Conservation (phyloP, 2,113 vertebrate species). For the Tachycineta bicolor region DNA sequence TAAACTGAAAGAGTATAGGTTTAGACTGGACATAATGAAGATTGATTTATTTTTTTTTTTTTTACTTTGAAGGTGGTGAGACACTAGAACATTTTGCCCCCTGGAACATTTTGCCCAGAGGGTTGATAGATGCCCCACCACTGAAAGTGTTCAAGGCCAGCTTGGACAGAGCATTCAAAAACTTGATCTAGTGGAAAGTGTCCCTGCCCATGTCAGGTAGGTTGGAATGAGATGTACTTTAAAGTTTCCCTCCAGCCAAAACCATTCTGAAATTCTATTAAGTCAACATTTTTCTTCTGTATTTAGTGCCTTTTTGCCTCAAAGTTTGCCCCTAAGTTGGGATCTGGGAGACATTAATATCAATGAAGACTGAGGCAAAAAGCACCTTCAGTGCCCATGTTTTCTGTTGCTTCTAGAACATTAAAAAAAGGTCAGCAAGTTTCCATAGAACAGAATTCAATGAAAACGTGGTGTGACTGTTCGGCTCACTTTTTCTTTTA, state of each 20-base stretch:
- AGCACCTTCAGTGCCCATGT: not conserved
- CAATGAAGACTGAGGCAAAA: not conserved
- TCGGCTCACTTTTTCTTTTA: not conserved
- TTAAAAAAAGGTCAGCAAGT: not conserved
- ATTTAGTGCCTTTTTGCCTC: not conserved
- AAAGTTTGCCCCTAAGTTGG: not conserved
- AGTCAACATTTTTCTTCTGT: not conserved
- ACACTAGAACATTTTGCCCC: not conserved
- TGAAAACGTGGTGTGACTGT: not conserved
- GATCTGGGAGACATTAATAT: not conserved
- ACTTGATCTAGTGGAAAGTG: not conserved
- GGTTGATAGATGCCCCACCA: not conserved
- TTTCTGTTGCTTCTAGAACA: not conserved
- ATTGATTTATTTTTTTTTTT: not conserved
- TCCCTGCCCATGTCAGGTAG: not conserved
- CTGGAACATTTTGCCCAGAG: not conserved
- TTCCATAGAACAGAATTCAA: not conserved
- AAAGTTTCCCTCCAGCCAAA: not conserved
- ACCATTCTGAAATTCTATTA: not conserved
- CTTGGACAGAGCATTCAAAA: not conserved
- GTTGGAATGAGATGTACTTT: not conserved
- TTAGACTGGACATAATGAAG: not conserved
- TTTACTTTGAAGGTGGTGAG: not conserved
- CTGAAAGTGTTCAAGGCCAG: not conserved
- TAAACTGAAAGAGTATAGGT: not conserved